Evolutionary conservation across 2,797 vertebrate genomes (phyloP).

Genomic region (Leptoclinus maculatus): DNA sequence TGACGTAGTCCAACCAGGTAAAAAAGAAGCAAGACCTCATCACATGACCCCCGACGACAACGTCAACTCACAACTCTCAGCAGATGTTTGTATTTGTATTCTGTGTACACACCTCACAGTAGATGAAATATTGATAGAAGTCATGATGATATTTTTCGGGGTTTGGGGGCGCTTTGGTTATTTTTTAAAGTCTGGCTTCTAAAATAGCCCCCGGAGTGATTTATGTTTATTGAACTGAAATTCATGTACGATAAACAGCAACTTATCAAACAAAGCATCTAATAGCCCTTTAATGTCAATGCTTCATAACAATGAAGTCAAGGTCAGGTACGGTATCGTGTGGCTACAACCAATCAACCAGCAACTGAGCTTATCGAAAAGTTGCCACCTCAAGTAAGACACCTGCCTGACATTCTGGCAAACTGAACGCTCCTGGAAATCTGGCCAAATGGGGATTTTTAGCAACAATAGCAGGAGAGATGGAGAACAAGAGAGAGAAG

Average conservation of each 20-base stretch:
- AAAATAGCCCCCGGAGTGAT: conserved; percentile 47
- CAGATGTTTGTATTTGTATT: background rate
- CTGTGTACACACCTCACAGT: background rate
- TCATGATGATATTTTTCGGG: background rate
- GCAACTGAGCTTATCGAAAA: conserved; percentile 17
- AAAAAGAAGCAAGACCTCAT: background rate
- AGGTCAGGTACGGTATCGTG: conserved; percentile 39
- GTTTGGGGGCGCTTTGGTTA: background rate
- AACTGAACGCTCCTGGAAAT: conserved; percentile 18
- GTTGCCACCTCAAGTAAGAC: conserved; percentile 11
- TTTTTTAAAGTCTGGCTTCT: conserved; percentile 22
- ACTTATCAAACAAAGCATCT: conserved; percentile 10
- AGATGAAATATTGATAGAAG: background rate
- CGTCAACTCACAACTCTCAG: background rate
- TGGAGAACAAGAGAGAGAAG: conserved; percentile 37
- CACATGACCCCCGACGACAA: background rate
- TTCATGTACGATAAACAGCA: conserved; percentile 37
- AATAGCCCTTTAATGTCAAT: conserved; percentile 12
- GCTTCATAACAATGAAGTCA: conserved; percentile 31
- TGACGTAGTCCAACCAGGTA: background rate
- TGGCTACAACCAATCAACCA: conserved; percentile 1
- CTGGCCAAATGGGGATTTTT: conserved; percentile 26
- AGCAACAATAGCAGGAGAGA: conserved; percentile 20
- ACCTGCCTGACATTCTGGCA: conserved; percentile 33
- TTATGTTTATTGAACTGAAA: conserved; percentile 42